Evolutionary conservation across 2,888 invertebrate genomes (phyloP).

Genomic region (Acrobeloides nanus): DNA sequence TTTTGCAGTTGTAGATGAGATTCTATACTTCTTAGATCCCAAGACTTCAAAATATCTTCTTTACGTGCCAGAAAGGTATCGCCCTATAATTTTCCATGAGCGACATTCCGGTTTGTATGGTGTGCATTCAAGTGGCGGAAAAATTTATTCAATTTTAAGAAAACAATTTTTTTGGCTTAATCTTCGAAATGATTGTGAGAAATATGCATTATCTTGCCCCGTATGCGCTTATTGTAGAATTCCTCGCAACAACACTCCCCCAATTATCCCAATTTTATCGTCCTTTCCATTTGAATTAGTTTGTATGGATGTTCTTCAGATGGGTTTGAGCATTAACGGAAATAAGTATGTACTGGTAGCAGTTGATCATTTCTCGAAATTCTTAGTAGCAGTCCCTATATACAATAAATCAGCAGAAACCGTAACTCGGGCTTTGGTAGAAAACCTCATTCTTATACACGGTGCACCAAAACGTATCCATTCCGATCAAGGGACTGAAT

Average conservation of each 20-base stretch:
- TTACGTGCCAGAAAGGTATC: conserved; percentile 5
- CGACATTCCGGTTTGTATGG: conserved; percentile 3
- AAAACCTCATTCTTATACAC: conserved; percentile 6
- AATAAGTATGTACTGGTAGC: conserved; percentile 7
- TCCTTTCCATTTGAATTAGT: conserved; percentile 3
- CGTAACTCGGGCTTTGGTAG: conserved; percentile 7
- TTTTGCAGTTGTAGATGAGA: background rate
- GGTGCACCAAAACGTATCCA: conserved; percentile 6
- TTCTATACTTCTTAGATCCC: conserved; percentile 2
- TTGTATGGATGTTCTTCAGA: conserved; percentile 6
- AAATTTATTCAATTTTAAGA: conserved; percentile 1
- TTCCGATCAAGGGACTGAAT: conserved; percentile 8
- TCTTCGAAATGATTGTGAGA: conserved; percentile 4
- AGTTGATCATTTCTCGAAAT: conserved; percentile 10
- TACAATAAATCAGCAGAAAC: conserved; percentile 8
- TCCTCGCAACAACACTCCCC: conserved; percentile 3
- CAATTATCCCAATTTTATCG: background rate
- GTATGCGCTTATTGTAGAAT: conserved; percentile 6
- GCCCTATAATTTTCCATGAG: conserved; percentile 3
- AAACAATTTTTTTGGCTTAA: conserved; percentile 6
- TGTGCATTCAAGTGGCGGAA: conserved; percentile 4
- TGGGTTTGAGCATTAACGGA: conserved; percentile 3
- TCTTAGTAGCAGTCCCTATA: conserved; percentile 5
- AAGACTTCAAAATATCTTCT: background rate
- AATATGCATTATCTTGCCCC: background rate